Conservation (phyloP, 1,140 invertebrate species). For the Planococcus citri region DNA sequence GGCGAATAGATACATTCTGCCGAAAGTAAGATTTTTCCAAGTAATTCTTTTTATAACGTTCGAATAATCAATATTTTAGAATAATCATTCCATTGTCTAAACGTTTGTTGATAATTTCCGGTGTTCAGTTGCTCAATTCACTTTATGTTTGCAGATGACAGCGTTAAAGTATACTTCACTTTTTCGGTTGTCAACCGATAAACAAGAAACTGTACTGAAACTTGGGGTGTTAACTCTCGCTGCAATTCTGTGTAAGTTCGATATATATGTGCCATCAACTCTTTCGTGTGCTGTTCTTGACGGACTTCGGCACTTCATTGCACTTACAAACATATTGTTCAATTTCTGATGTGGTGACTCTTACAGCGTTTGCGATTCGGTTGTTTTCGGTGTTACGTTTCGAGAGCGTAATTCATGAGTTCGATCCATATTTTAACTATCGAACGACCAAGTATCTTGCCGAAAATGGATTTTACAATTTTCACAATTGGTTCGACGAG, state of each 20-base stretch:
- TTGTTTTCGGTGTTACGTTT: slow-evolving; percentile 93
- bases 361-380: slow-evolving; percentile 81
- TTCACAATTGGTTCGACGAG: slow-evolving; percentile 99
- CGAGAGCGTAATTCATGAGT: slow-evolving; percentile 97
- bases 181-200: slow-evolving; percentile 43
- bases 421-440: slow-evolving; percentile 99
- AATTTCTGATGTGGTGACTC: slow-evolving; percentile 8
- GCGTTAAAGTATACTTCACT: not conserved
- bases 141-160: not conserved
- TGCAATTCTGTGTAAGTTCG: slow-evolving; percentile 78
- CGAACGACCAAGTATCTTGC: slow-evolving; percentile 86
- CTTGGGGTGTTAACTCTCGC: slow-evolving; percentile 80
- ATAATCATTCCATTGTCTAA: too few species aligned
- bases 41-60: too few species aligned
- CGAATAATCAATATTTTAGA: too few species aligned
- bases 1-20: too few species aligned
- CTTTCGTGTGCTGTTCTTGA: too few species aligned
- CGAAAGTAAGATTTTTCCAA: too few species aligned
- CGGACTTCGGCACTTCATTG: slow-evolving; percentile 19
- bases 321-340: slow-evolving; percentile 21
- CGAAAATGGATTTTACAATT: slow-evolving; percentile 94
- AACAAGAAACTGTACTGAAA: slow-evolving; percentile 90
- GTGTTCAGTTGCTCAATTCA: too few species aligned
- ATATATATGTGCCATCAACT: not conserved
- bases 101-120: too few species aligned